These are phyloP conservation scores for Cyclopterus lumpus DNA, from an alignment of 2,797 vertebrate species.

Conservation along the genomic window DNA sequence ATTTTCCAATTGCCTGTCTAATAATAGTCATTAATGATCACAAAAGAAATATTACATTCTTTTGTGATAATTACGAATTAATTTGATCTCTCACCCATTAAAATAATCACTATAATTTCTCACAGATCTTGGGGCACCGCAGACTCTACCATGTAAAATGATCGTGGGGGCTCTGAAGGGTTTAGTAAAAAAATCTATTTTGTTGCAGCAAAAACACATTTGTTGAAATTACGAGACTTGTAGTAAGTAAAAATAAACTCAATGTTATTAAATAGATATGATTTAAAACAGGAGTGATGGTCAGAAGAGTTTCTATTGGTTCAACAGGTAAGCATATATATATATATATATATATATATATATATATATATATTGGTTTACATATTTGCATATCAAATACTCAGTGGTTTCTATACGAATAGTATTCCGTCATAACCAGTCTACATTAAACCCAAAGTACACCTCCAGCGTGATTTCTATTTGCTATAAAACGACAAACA, in stretches of 20 bases:
- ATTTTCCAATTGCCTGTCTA: conserved; percentile 6
- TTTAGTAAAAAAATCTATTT: background rate
- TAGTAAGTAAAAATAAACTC: background rate
- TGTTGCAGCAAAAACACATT: background rate
- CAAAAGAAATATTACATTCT: too few species aligned
- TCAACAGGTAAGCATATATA: background rate
- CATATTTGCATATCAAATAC: background rate
- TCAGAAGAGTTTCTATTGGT: background rate
- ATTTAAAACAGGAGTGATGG: background rate
- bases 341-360: too few species aligned
- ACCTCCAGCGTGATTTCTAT: background rate
- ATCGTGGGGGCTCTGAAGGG: background rate
- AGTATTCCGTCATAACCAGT: background rate
- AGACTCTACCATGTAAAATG: background rate
- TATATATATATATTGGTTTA: background rate
- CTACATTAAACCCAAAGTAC: background rate
- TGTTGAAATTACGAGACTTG: background rate
- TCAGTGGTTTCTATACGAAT: background rate
- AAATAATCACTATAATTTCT: background rate
- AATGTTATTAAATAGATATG: background rate
- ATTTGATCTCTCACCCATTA: background rate
- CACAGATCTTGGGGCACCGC: background rate
- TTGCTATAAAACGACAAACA: background rate
- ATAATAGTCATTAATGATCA: background rate
- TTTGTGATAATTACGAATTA: too few species aligned